phyloP scores from a whole-genome alignment of 1,140 invertebrate genomes.

The Aethina tumida region DNA sequence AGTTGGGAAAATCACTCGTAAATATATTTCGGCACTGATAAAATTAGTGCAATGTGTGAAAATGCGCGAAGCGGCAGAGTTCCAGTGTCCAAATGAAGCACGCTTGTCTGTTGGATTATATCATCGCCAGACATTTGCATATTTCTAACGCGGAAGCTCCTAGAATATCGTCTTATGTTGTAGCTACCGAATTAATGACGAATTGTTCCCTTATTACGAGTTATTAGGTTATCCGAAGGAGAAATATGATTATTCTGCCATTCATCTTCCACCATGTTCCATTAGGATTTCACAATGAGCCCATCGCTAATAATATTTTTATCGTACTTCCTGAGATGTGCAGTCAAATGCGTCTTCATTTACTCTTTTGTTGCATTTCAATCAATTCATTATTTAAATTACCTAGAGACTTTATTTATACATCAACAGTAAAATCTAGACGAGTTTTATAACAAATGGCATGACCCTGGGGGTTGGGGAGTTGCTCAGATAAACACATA shows the following conservation, averaged over 20 bases:
- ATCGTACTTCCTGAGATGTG: no score
- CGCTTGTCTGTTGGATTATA: constrained; percentile 21
- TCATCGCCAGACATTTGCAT: constrained; percentile 19
- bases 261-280: constrained; percentile 14
- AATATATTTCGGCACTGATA: constrained; percentile 17
- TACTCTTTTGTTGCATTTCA: no score
- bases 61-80: constrained; percentile 5
- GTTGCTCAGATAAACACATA: no score
- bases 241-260: constrained; percentile 19
- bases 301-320: no score
- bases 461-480: no score
- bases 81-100: constrained; percentile 21
- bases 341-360: no score
- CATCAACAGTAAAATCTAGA: no score
- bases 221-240: constrained; percentile 20
- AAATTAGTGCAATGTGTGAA: constrained; percentile 18
- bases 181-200: constrained; percentile 22
- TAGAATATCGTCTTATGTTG: constrained; percentile 17
- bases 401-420: no score
- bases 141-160: constrained; percentile 16
- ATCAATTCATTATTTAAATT: no score
- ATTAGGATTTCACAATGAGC: constrained; percentile 8
- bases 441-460: no score
- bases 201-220: constrained; percentile 22
- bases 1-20: constrained; percentile 15